A percentile compares a stretch with the other conserved stretches of the same genome.
Conservation (phyloP, 2,888 invertebrate genomes). For the Mythimna albipuncta region DNA sequence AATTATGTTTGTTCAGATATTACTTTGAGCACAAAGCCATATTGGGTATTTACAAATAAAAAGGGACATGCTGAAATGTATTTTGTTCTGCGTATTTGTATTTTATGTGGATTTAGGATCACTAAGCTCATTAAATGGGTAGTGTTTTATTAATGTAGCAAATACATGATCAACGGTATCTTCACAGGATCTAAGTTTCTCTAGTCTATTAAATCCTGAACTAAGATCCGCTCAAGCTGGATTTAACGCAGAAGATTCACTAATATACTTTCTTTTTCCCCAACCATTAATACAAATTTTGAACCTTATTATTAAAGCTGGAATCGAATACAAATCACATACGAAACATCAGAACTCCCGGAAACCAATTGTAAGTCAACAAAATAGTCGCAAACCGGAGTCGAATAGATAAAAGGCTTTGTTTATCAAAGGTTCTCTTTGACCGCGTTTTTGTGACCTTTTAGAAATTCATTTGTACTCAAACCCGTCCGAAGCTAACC, state of each 20-base stretch:
- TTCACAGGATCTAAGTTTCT: neutral
- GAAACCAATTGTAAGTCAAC: conserved; percentile 12
- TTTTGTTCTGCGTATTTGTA: neutral
- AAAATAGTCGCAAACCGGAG: conserved; percentile 4
- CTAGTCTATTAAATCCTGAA: no score
- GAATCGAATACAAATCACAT: conserved; percentile 14
- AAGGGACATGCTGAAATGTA: neutral
- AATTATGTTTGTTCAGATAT: conserved; percentile 6
- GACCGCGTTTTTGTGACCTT: conserved; percentile 24
- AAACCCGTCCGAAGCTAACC: conserved; percentile 19
- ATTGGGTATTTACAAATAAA: conserved; percentile 7
- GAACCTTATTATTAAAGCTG: neutral
- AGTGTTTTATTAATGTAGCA: neutral
- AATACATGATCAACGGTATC: neutral
- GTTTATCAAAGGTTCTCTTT: conserved; percentile 27
- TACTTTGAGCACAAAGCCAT: conserved; percentile 3
- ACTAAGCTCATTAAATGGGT: neutral
- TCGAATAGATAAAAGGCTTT: conserved; percentile 12
- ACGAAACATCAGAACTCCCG: conserved; percentile 11
- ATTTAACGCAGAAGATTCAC: neutral
- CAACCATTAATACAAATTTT: neutral
- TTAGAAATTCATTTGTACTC: conserved; percentile 44
- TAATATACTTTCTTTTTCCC: neutral
- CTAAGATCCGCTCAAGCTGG: no score
- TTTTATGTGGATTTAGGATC: neutral